These are phyloP conservation scores for western clawed frog (Xenopus tropicalis) DNA, from an alignment of 2,113 vertebrate genomes.

Conservation along the genomic window UCB_Xtro_10.0 CM004450.2:93311001-93311500, in stretches of 20 bases:
- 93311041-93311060: constrained; percentile 36
- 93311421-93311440: background rate
- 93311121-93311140: constrained; percentile 25
- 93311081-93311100: constrained; percentile 40
- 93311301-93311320: background rate
- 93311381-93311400: too few species aligned
- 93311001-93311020: constrained; percentile 37
- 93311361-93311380: background rate
- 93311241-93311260: constrained; percentile 1
- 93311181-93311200: background rate
- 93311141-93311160: constrained; percentile 18
- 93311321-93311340: background rate
- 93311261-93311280: background rate
- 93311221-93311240: constrained; percentile 2
- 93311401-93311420: background rate
- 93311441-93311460: background rate
- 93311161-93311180: constrained; percentile 13
- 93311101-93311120: constrained; percentile 27
- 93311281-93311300: background rate
- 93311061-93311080: constrained; percentile 29
- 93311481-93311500: background rate
- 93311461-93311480: background rate
- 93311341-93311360: background rate
- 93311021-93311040: constrained; percentile 33
- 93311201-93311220: background rate